Base-by-base conservation (phyloP, 1,140 invertebrate species). In the Drosophila lowei region DNA sequence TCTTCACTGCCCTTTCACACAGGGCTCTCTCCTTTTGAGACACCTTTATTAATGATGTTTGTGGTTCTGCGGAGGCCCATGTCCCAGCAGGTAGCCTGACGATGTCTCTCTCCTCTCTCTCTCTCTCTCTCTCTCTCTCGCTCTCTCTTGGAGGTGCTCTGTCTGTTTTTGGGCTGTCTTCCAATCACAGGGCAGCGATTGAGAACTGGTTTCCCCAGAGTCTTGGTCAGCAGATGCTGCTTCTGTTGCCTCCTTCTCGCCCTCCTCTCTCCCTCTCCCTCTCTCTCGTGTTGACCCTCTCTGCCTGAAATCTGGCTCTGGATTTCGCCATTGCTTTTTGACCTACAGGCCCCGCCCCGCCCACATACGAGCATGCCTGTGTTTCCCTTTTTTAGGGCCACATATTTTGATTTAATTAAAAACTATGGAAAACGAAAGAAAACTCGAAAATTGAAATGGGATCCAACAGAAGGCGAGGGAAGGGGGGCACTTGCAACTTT, bases 381-480 rank as follows among this genome's bases (percentile, higher is more conserved):
- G 5, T 41, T 9, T 15, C 42, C 13, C 21, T 8, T 38, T 28
- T 30, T 38, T 2, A 42, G 52, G 43, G 47, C 66, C 30, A 25
- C 52, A 59, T 72, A 76, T 76, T 71, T 73, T 77, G 64, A 76
- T 84, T 64, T 55, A 83, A 83, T 84, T 83, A 84, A 76, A 74
- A 58, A 54, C 47, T 53, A 42, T 30, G 43, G 58, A 70, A 78
- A 62, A 56, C 16, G 18, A 18, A 21, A 55, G 48, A 25, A 59
- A 61, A 9, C 13, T 21, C 42, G 38, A 47, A 57, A 61, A 68
- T 56, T 28, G 23, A 46, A 49, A 44, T 18, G 11, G 2, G 47
- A 28, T 6, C 9, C 15, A 41, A 50, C n/a, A 53, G 21, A 52
- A 52, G 21, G 23, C 52, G 44, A 28, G 13, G 28, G 18, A 6